Conservation (phyloP, 2,113 vertebrate genomes). For the Dasypus novemcinctus region DNA sequence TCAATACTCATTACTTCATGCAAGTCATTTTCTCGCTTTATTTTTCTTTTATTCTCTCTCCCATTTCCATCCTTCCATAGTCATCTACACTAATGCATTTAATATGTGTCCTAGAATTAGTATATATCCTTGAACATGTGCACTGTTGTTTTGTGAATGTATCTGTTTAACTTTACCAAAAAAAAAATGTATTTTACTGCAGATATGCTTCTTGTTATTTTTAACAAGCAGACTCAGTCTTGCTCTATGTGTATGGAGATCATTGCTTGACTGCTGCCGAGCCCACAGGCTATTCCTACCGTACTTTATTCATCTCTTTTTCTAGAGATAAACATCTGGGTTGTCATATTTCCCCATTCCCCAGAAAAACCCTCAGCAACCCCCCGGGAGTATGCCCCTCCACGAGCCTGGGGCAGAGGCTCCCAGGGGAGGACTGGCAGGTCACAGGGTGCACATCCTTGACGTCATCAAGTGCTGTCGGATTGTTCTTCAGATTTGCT, state of each 20-base stretch:
- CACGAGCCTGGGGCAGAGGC: background rate
- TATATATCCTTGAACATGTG: background rate
- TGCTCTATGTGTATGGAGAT: background rate
- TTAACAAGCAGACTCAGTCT: background rate
- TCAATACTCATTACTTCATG: background rate
- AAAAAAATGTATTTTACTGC: background rate
- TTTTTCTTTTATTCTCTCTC: background rate
- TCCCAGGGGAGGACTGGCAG: background rate
- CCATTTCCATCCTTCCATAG: background rate
- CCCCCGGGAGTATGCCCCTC: background rate
- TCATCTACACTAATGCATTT: background rate
- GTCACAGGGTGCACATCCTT: background rate
- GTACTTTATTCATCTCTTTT: background rate
- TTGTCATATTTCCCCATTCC: background rate
- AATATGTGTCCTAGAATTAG: background rate
- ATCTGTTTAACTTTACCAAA: conserved; percentile 1
- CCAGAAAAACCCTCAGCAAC: background rate
- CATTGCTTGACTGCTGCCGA: background rate
- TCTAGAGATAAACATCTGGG: background rate
- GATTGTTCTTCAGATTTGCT: background rate
- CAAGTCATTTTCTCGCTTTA: background rate
- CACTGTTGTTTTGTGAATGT: background rate
- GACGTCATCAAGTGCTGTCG: background rate
- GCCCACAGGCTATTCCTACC: background rate
- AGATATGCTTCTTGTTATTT: background rate